Percentiles rank a stretch among this genome's conserved stretches.
Evolutionary conservation across 92 coral and sea anemone genomes (phyloP).

Genomic region (Blastomussa wellsi): DNA sequence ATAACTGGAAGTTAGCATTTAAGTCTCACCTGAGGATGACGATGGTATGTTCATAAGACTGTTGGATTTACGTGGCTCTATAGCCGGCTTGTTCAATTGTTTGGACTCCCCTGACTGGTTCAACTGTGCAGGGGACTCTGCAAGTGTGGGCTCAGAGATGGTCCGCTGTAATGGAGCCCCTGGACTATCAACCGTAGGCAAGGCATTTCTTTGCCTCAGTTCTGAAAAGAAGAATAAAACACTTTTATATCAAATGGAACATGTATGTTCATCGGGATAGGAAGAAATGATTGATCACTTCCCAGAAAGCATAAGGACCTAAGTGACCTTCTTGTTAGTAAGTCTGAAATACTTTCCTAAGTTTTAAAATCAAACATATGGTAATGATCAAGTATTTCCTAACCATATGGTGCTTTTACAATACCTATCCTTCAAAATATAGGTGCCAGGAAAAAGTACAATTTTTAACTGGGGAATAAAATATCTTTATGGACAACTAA

Average conservation of each 20-base stretch:
- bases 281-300: too few species aligned
- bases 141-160: slow-evolving; percentile 68
- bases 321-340: too few species aligned
- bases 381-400: too few species aligned
- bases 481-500: not conserved
- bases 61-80: slow-evolving; percentile 53
- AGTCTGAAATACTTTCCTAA: not conserved
- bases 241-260: not conserved
- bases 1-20: too few species aligned
- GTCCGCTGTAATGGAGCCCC: slow-evolving; percentile 67
- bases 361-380: not conserved
- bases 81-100: slow-evolving; percentile 15
- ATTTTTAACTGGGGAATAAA: not conserved
- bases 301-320: too few species aligned
- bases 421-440: too few species aligned
- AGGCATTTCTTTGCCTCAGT: slow-evolving; percentile 57
- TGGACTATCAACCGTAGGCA: slow-evolving; percentile 52
- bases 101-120: slow-evolving; percentile 32
- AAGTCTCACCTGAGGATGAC: slow-evolving; percentile 6
- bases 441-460: not conserved
- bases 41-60: slow-evolving; percentile 43
- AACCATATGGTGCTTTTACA: too few species aligned
- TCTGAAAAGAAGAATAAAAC: slow-evolving; percentile 46
- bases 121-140: slow-evolving; percentile 55
- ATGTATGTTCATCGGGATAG: too few species aligned